phyloP scores from a whole-genome alignment of 2,113 vertebrate genomes.

The Dromiciops gliroides region DNA sequence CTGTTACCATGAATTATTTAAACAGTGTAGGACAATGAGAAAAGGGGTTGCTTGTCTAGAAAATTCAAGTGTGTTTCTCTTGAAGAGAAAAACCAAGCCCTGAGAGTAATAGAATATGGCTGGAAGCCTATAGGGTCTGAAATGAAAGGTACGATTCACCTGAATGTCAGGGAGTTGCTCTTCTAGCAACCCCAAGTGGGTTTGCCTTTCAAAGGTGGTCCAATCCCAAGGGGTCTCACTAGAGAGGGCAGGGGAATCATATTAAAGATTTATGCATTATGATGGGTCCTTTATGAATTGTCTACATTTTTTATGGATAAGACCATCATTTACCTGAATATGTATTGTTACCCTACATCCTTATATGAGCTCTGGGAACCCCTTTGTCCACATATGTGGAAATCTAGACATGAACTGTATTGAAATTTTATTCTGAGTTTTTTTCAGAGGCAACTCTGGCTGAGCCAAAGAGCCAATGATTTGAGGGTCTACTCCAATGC shows the following conservation, averaged over 20 bases:
- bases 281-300: not conserved
- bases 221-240: not conserved
- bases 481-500: not conserved
- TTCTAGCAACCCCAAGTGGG: no score
- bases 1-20: not conserved
- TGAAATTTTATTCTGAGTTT: not conserved
- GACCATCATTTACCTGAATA: not conserved
- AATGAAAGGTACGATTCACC: not conserved
- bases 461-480: not conserved
- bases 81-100: not conserved
- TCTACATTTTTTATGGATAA: not conserved
- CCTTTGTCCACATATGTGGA: not conserved
- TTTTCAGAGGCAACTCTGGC: not conserved
- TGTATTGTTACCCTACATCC: not conserved
- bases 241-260: not conserved
- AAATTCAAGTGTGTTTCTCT: not conserved
- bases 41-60: not conserved
- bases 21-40: not conserved
- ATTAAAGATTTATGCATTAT: not conserved
- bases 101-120: not conserved
- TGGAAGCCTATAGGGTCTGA: not conserved
- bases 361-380: not conserved
- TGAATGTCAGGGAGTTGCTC: not conserved
- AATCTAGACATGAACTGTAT: not conserved
- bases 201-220: not conserved